A percentile compares a stretch with the other conserved stretches of the same genome.
These are phyloP conservation scores for Cyclura pinguis DNA, from an alignment of 2,797 vertebrate genomes.

Conservation along the genomic window DNA sequence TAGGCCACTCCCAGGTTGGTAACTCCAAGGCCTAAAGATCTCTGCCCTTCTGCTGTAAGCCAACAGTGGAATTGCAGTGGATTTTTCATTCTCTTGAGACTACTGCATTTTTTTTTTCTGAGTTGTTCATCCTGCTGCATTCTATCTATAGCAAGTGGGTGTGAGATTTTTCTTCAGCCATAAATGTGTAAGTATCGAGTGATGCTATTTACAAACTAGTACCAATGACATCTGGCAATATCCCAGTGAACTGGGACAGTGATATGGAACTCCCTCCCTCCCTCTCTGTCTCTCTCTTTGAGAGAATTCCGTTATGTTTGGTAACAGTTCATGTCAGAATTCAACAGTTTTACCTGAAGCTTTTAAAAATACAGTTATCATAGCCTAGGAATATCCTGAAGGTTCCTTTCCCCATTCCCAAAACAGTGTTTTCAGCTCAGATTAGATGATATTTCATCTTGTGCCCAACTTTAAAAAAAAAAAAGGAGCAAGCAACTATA, in stretches of 20 bases:
- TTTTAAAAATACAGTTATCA: background rate
- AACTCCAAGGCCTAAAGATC: background rate
- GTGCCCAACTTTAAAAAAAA: too few relatives aligned
- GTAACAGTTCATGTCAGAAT: background rate
- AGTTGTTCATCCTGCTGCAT: background rate
- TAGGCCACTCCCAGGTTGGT: too few relatives aligned
- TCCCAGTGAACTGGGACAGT: background rate
- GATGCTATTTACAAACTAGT: background rate
- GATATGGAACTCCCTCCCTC: background rate
- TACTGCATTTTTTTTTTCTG: background rate
- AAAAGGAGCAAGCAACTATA: background rate
- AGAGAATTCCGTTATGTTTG: background rate
- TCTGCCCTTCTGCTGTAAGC: background rate
- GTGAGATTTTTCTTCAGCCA: background rate
- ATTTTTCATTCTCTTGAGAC: too few relatives aligned
- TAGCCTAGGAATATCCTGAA: background rate
- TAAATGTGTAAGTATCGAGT: background rate
- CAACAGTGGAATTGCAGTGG: background rate
- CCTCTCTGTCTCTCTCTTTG: too few relatives aligned
- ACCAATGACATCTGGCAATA: background rate
- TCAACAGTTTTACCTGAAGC: background rate
- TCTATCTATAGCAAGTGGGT: background rate
- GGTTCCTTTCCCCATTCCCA: background rate
- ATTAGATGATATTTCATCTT: background rate
- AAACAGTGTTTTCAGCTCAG: background rate